Evolutionary conservation across 1,140 invertebrate species (phyloP).

Genomic region (Zaprionus africanus): DNA sequence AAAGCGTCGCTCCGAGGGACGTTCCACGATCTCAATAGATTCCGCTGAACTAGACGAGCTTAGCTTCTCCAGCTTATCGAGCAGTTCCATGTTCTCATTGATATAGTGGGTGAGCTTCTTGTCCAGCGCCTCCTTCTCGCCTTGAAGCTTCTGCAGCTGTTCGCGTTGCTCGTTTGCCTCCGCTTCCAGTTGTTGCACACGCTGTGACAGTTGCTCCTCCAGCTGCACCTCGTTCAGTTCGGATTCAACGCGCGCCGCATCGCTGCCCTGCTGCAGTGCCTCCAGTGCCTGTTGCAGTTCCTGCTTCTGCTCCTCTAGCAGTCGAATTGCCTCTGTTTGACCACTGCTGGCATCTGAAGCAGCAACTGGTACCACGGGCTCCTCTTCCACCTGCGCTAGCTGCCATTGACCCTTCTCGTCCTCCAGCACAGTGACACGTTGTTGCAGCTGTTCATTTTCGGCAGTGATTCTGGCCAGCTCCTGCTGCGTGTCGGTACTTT

Average conservation of each 20-base stretch:
- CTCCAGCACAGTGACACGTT: constrained; percentile 92
- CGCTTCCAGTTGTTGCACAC: constrained; percentile 83
- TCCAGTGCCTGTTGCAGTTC: constrained; percentile 66
- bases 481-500: constrained; percentile 88
- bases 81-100: constrained; percentile 88
- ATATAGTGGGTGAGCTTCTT: constrained; percentile 87
- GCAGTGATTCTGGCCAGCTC: constrained; percentile 87
- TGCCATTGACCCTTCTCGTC: constrained; percentile 96
- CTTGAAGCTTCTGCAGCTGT: constrained; percentile 84
- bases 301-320: constrained; percentile 76
- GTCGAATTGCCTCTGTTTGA: constrained; percentile 67
- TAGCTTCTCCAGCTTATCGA: constrained; percentile 88
- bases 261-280: constrained; percentile 55
- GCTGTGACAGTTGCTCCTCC: constrained; percentile 87
- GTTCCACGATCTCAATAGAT: constrained; percentile 89
- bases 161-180: constrained; percentile 86
- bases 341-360: neutral
- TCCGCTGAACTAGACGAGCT: constrained; percentile 89
- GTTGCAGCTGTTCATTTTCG: constrained; percentile 88
- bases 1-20: constrained; percentile 86
- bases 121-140: constrained; percentile 85
- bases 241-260: constrained; percentile 86
- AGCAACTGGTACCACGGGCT: constrained; percentile 13
- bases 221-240: constrained; percentile 88
- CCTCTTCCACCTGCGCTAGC: constrained; percentile 85